Evolutionary conservation across 1,140 invertebrate species (phyloP), one percentile per base, ranked within the genome.

Genomic region (Tetramorium simillimum): DNA sequence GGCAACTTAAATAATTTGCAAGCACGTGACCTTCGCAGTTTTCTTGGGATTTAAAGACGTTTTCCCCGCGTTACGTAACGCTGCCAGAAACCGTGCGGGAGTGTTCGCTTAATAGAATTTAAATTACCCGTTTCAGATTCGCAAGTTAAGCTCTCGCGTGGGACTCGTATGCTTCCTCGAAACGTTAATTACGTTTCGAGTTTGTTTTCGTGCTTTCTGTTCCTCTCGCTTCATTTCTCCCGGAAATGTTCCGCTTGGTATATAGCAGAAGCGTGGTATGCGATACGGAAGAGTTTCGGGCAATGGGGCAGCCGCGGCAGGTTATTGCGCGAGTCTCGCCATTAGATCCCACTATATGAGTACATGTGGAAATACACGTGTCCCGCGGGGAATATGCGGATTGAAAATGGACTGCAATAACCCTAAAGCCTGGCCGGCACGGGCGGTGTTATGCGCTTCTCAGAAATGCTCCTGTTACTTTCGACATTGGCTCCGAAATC

Each of bases 331-430:
- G 58, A 70, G 76, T 88, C 58, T 40, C 21, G 63, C 82, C 86
- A 81, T 90, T 88, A 88, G 88, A 81, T 82, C 77, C 70, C 65
- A 37, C 73, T 70, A 62, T 81, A 72, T 51, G 78, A 65, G 60
- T 60, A 58, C 65, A 58, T 80, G 60, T 77, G 60, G 58, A 58
- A 60, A 69, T 21, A 49, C 51, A 89, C 72, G 77, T 80, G 76
- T 49, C 75, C 75, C 62, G 53, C 49, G 72, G 49, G 49, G 78
- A 77, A 56, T 28, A 46, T 62, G 70, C 46, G 89, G 69, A 91
- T 90, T 85, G 87, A 90, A 90, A 90, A 87, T 87, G 89, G 75
- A 89, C 84, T 73, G 89, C 80, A 85, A 91, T 87, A 89, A 90
- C 62, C 87, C 80, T 90, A 85, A 90, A 91, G 67, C 78, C 62